Evolutionary conservation across 2,113 vertebrate species (phyloP).

Genomic region (Heterocephalus glaber): DNA sequence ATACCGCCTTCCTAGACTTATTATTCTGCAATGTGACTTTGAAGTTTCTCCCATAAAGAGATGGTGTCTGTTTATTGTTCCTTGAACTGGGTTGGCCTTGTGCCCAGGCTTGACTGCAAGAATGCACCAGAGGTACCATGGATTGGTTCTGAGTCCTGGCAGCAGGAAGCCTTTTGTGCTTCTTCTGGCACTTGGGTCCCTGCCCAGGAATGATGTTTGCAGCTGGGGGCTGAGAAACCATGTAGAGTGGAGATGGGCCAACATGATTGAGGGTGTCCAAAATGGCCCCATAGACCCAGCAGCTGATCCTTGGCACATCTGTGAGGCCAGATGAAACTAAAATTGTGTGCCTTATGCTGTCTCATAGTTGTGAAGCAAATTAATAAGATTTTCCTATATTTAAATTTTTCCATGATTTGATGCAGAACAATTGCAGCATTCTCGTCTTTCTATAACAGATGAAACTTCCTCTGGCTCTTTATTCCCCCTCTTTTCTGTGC

Average conservation of each 20-base stretch:
- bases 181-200: neutral
- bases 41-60: neutral
- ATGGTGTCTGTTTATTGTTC: neutral
- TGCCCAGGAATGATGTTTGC: accelerated
- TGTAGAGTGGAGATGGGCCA: accelerated
- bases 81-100: neutral
- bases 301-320: accelerated
- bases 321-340: accelerated
- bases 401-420: neutral
- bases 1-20: accelerated
- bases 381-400: too few species aligned
- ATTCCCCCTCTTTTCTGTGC: neutral
- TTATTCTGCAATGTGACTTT: neutral
- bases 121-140: accelerated
- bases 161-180: neutral
- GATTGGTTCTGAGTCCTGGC: neutral
- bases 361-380: accelerated
- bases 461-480: neutral
- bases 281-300: neutral
- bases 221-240: neutral
- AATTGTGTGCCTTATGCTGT: neutral
- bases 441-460: too few species aligned
- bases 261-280: accelerated
- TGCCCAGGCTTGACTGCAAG: too few species aligned
- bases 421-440: accelerated